Evolutionary conservation across 2,113 vertebrate species (phyloP).

Genomic region (Carassius auratus): DNA sequence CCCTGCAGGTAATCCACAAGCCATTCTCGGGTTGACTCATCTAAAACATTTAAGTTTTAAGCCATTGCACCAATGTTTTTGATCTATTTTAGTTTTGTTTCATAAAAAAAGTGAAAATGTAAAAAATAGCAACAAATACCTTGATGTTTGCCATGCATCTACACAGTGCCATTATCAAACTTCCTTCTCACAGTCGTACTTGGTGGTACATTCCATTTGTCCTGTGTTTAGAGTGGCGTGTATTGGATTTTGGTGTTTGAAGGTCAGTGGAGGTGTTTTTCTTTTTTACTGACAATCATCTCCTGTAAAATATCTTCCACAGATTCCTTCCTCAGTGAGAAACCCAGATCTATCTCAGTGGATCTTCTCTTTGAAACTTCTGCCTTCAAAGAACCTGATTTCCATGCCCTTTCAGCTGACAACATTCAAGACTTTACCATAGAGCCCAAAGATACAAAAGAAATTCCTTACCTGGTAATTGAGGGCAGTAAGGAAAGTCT

Average conservation of each 20-base stretch:
- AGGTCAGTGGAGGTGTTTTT: not conserved
- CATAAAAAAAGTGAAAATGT: not conserved
- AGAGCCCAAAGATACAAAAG: slow-evolving; percentile 55
- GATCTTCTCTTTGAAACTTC: slow-evolving; percentile 70
- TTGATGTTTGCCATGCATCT: slow-evolving; percentile 60
- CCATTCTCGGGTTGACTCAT: slow-evolving; percentile 84
- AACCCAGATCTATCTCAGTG: slow-evolving; percentile 72
- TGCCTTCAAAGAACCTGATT: slow-evolving; percentile 48
- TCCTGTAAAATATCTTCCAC: slow-evolving; percentile 59
- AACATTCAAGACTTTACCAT: slow-evolving; percentile 46
- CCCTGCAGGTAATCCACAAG: slow-evolving; percentile 90
- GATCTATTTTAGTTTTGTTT: slow-evolving; percentile 27
- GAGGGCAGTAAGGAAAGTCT: slow-evolving; percentile 58
- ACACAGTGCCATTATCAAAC: slow-evolving; percentile 80
- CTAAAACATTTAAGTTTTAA: slow-evolving; percentile 85
- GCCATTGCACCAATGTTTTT: slow-evolving; percentile 76
- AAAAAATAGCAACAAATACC: not conserved
- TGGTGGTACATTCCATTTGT: slow-evolving; percentile 89
- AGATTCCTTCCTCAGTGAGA: slow-evolving; percentile 66
- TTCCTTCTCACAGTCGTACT: slow-evolving; percentile 78
- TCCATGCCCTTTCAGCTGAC: slow-evolving; percentile 53
- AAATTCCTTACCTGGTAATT: slow-evolving; percentile 71
- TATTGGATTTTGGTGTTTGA: slow-evolving; percentile 65
- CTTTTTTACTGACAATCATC: slow-evolving; percentile 25
- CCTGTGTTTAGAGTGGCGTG: slow-evolving; percentile 77